Evolutionary conservation across 2,888 invertebrate genomes (phyloP), one percentile per base, ranked within the genome.

Genomic region (Hedychridium roseum): DNA sequence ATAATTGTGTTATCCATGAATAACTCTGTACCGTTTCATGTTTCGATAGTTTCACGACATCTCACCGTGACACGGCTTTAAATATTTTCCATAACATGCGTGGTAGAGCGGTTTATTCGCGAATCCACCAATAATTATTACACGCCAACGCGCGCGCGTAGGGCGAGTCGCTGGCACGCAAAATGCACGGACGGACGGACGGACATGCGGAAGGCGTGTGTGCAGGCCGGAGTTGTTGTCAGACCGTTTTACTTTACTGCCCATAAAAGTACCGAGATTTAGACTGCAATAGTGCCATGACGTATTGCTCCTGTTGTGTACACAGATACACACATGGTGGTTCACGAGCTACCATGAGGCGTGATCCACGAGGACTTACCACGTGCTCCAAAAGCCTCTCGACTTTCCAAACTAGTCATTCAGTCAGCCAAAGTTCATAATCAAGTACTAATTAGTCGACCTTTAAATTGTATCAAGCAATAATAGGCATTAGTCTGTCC

Each of bases 191-290:
- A 51, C 32, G 16, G 42, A 28, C 37, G 42, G 57, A 50, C 48
- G 47, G 46, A 53, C 57, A 60, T 57, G 64, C 52, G 53, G 64
- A 64, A 61, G 54, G 57, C 63, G 64, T 60, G 55, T 60, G 46
- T 61, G 58, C 56, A 59, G n/a, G 59, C 50, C 60, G 57, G 62
- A 67, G 70, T 73, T 75, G 74, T 73, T 77, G 76, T 77, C 73
- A 70, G 74, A 74, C 70, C 77, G 73, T 76, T 78, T 78, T 77
- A 78, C 76, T 78, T 78, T 77, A 78, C 71, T 74, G 70, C 73
- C 75, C 73, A 77, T 78, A 77, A 78, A 78, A 73, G 76, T 73
- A 74, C 76, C 67, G 73, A 75, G 75, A 75, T 75, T 75, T 75
- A 75, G 74, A 75, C 74, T 73, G 76, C 72, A 76, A 73, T 75